A percentile compares a stretch with the other conserved stretches of the same genome.
phyloP scores from a whole-genome alignment of 1,140 invertebrate genomes.

The Drosophila kurseongensis region DNA sequence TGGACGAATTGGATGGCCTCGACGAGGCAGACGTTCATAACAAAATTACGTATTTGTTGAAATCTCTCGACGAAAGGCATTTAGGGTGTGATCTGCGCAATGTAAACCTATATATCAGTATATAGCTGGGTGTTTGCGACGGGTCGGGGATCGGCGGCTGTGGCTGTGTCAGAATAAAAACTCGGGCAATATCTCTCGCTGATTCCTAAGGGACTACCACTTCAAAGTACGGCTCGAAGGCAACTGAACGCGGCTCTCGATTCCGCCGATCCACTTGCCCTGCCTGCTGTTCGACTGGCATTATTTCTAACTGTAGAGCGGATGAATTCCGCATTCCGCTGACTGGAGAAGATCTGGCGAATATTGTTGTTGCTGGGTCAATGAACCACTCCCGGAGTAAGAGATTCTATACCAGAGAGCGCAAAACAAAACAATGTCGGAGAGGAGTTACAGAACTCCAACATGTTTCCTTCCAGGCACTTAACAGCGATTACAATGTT shows the following conservation, averaged over 20 bases:
- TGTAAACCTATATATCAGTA: constrained; percentile 59
- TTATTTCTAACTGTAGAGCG: constrained; percentile 45
- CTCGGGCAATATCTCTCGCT: constrained; percentile 12
- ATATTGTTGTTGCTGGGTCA: constrained; percentile 65
- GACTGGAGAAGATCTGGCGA: constrained; percentile 39
- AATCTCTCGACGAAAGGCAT: constrained; percentile 78
- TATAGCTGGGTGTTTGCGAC: constrained; percentile 25
- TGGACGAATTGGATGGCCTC: constrained; percentile 76
- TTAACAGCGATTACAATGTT: constrained; percentile 3
- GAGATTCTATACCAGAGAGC: constrained; percentile 12
- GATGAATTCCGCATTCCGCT: constrained; percentile 9
- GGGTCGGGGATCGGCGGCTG: background rate
- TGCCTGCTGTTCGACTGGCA: constrained; percentile 3
- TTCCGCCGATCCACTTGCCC: background rate
- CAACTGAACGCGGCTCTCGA: constrained; percentile 56
- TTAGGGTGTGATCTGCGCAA: constrained; percentile 59
- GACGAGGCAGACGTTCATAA: constrained; percentile 76
- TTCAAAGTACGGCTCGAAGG: constrained; percentile 55
- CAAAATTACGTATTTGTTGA: constrained; percentile 74
- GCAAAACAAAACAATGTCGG: constrained; percentile 48
- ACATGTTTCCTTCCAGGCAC: background rate
- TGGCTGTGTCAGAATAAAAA: constrained; percentile 34
- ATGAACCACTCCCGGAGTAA: constrained; percentile 56
- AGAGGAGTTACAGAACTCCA: background rate
- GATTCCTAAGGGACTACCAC: constrained; percentile 57